Base-by-base conservation (phyloP, 2,888 invertebrate genomes). In the Pyrrhosoma nymphula region DNA sequence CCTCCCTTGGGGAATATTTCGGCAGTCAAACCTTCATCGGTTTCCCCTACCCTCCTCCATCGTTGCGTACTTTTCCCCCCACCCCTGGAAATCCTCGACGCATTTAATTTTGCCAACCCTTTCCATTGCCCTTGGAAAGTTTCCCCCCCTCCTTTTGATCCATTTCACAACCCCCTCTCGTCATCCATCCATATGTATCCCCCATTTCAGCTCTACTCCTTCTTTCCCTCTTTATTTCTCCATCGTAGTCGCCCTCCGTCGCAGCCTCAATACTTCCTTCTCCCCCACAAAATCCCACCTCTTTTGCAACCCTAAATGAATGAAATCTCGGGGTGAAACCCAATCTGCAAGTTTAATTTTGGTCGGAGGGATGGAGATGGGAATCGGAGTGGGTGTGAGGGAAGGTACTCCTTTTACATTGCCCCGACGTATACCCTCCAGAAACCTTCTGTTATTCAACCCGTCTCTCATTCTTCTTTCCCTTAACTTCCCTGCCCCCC, bases 341-440 rank as follows among this genome's bases (percentile, higher is more conserved):
- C 91, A 91, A 91, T 91, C 91, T 91, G 91, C 91, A 91, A 91
- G 91, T 91, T 91, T 91, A 91, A 91, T 91, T 91, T 91, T 23
- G 63, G 82, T 16, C 82, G 30, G 30, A 39, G 39, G 91, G 56
- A 35, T 60, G 69, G 69, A 35, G 18, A 14, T 35, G 82, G 26
- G 91, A 30, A 35, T 90, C 26, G 69, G 16, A 26, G 10, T 82
- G 35, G 82, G 82, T 35, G 30, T 35, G 82, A 35, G 35, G 35
- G 18, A 82, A 82, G 16, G 30, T 35, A 35, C 18, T 18, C 82
- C 63, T 63, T 91, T 91, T 63, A 69, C 91, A n/a, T 35, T 35
- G 14, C 82, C 4, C 35, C 82, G 16, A 35, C 35, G 30, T 35
- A 56, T 56, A 35, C 91, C 56, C 35, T 63, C 20, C 63, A 8